A percentile compares a stretch with the other conserved stretches of the same genome.
Evolutionary conservation across 1,140 invertebrate genomes (phyloP).

Genomic region (Plectrocnemia conspersa): DNA sequence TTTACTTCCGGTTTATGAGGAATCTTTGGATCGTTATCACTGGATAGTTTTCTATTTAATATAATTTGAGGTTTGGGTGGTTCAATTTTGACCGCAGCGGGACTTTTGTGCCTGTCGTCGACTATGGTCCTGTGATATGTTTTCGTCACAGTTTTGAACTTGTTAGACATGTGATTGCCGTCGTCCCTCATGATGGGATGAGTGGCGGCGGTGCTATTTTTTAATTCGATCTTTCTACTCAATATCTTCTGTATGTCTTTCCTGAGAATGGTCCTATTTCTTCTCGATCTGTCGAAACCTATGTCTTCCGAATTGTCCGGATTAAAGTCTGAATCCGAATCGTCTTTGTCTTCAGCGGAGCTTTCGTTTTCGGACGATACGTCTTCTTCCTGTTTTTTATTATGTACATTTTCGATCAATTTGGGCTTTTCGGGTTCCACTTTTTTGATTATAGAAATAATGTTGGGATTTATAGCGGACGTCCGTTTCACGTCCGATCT

Average conservation of each 20-base stretch:
- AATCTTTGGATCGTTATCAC: slow-evolving; percentile 13
- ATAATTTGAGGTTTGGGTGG: slow-evolving; percentile 7
- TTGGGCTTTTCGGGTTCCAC: slow-evolving; percentile 22
- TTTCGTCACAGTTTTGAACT: slow-evolving; percentile 11
- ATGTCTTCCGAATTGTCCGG: slow-evolving; percentile 34
- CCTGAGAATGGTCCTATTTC: slow-evolving; percentile 21
- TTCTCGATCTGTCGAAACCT: slow-evolving; percentile 8
- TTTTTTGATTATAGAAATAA: slow-evolving; percentile 18
- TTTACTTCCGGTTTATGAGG: slow-evolving; percentile 40
- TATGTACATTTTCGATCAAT: neutral
- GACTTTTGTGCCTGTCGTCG: slow-evolving; percentile 25
- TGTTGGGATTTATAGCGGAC: slow-evolving; percentile 28
- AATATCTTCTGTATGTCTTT: slow-evolving; percentile 29
- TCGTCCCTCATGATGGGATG: neutral
- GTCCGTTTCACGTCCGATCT: slow-evolving; percentile 45
- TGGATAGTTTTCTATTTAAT: neutral
- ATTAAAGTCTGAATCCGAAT: slow-evolving; percentile 50
- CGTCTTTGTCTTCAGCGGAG: slow-evolving; percentile 33
- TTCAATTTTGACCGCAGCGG: neutral
- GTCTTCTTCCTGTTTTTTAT: too few species aligned
- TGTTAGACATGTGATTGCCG: neutral
- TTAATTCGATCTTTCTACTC: slow-evolving; percentile 29
- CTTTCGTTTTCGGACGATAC: neutral
- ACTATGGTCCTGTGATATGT: slow-evolving; percentile 18
- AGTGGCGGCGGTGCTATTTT: slow-evolving; percentile 13